Percentiles rank a stretch among this genome's conserved stretches.
Conservation (phyloP, 2,888 invertebrate species). For the Chrysolina oricalcia region DNA sequence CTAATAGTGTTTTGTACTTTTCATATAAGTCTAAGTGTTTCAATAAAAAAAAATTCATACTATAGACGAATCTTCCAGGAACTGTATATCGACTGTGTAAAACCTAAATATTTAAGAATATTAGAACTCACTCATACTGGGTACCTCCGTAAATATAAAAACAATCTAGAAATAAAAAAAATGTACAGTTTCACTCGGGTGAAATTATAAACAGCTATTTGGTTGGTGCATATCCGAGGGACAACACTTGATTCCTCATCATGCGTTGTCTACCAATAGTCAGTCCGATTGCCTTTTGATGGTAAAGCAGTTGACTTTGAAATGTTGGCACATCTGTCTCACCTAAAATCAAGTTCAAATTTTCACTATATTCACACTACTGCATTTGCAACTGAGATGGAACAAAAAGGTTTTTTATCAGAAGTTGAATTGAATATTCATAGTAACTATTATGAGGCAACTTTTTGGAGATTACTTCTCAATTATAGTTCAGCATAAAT, state of each 20-base stretch:
- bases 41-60: neutral
- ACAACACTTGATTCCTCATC: constrained; percentile 68
- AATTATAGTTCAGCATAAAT: no score
- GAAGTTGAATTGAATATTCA: no score
- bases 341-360: constrained; percentile 76
- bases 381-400: no score
- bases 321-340: constrained; percentile 96
- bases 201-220: constrained; percentile 12
- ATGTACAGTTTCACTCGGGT: constrained; percentile 10
- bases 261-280: constrained; percentile 72
- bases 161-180: constrained; percentile 20
- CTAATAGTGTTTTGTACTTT: neutral
- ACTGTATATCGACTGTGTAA: neutral
- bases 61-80: neutral
- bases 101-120: neutral
- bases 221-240: constrained; percentile 63
- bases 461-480: no score
- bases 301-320: constrained; percentile 90
- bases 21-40: neutral
- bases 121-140: neutral
- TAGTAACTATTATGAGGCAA: no score
- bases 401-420: no score
- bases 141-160: constrained; percentile 7
- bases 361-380: neutral
- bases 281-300: constrained; percentile 70